Percentiles rank a stretch among this genome's conserved stretches.
Evolutionary conservation across 2,888 invertebrate species (phyloP).

Genomic region (Coleophora deauratella): DNA sequence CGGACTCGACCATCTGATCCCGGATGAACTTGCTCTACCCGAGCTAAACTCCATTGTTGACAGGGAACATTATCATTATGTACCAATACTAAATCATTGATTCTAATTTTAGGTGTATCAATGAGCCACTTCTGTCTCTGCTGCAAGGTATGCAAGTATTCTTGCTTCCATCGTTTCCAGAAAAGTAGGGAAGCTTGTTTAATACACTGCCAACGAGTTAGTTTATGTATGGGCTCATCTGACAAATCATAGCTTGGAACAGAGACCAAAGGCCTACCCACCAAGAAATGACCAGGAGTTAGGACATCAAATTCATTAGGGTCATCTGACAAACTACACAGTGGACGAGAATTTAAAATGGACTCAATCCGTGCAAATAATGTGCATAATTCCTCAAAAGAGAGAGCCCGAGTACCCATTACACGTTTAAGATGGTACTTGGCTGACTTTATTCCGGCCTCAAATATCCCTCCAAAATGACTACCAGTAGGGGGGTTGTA

Average conservation of each 20-base stretch:
- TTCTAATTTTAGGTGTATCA: background rate
- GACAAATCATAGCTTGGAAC: background rate
- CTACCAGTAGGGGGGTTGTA: slow-evolving; percentile 6
- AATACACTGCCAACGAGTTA: background rate
- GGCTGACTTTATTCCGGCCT: slow-evolving; percentile 13
- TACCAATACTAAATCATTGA: slow-evolving; percentile 5
- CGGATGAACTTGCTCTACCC: background rate
- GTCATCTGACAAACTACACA: slow-evolving; percentile 9
- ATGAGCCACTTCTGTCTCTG: slow-evolving; percentile 2
- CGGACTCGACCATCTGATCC: no score
- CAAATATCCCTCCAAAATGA: slow-evolving; percentile 14
- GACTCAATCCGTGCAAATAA: slow-evolving; percentile 12
- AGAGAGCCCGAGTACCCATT: slow-evolving; percentile 5
- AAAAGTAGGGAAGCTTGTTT: slow-evolving; percentile 2
- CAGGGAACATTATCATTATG: background rate
- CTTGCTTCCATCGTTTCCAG: slow-evolving; percentile 4
- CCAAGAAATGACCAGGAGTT: background rate
- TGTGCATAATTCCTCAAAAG: slow-evolving; percentile 15
- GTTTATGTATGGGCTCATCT: background rate
- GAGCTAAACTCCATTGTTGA: background rate
- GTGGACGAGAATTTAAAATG: slow-evolving; percentile 10
- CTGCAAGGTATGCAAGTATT: slow-evolving; percentile 4
- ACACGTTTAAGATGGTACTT: slow-evolving; percentile 12
- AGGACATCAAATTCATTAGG: background rate
- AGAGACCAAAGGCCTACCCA: background rate